Evolutionary conservation across 30 jellyfish, hydroid and myxozoan genomes (phyloP).

Genomic region (Aurelia coerulea): DNA sequence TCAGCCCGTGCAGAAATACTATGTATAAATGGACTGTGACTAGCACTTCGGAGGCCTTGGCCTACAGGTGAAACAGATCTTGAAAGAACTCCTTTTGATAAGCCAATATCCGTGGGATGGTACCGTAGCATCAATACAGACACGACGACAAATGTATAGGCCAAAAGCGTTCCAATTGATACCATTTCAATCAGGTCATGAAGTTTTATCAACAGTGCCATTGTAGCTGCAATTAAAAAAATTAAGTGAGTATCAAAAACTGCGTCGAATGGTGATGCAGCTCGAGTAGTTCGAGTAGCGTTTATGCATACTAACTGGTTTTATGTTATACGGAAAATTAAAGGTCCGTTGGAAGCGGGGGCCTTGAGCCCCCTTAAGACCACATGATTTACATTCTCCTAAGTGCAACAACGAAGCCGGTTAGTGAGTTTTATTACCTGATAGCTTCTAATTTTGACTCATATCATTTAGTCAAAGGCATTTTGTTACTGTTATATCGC

Average conservation of each 20-base stretch:
- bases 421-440: no score
- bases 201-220: constrained; percentile 64
- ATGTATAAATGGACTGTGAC: constrained; percentile 19
- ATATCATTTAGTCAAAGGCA: no score
- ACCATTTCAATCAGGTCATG: constrained; percentile 90
- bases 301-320: no score
- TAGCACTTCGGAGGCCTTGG: neutral
- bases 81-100: constrained; percentile 62
- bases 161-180: constrained; percentile 89
- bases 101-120: constrained; percentile 68
- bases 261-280: neutral
- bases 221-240: constrained; percentile 56
- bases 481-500: no score
- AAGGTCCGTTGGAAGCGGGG: no score
- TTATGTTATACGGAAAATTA: no score
- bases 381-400: no score
- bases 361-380: no score
- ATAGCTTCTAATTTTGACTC: no score
- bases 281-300: neutral
- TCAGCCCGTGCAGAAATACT: constrained; percentile 12
- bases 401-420: no score
- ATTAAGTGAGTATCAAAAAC: neutral
- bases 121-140: constrained; percentile 83
- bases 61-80: constrained; percentile 22
- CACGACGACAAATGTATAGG: constrained; percentile 86